Percentiles rank a stretch among this genome's conserved stretches.
phyloP scores from a whole-genome alignment of 1,140 invertebrate species.

The Amyelois transitella region DNA sequence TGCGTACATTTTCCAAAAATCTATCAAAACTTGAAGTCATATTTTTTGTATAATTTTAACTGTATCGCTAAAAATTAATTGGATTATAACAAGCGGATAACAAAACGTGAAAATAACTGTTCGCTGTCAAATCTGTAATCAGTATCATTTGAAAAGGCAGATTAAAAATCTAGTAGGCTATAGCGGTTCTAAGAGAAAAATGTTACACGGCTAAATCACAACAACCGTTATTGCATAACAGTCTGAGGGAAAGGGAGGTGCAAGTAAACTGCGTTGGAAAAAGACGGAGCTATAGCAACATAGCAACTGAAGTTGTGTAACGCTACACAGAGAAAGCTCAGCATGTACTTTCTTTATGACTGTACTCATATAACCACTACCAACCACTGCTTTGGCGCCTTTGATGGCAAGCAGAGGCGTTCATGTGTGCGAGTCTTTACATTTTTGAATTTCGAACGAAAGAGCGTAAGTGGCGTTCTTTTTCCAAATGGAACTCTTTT shows the following conservation, averaged over 20 bases:
- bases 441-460: constrained; percentile 43
- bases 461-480: constrained; percentile 51
- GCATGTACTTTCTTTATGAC: constrained; percentile 56
- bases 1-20: constrained; percentile 3
- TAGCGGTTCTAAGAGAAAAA: constrained; percentile 59
- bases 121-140: constrained; percentile 24
- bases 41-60: not conserved
- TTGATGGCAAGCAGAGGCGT: constrained; percentile 28
- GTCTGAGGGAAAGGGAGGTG: constrained; percentile 42
- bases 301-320: constrained; percentile 60
- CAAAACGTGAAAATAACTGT: not conserved
- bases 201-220: constrained; percentile 64
- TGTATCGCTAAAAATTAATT: not conserved
- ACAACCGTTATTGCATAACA: constrained; percentile 72
- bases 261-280: constrained; percentile 26
- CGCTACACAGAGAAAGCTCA: constrained; percentile 67
- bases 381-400: constrained; percentile 38
- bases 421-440: constrained; percentile 51
- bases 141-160: constrained; percentile 27
- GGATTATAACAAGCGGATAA: constrained; percentile 1
- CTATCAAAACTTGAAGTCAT: not conserved
- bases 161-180: constrained; percentile 34
- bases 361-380: constrained; percentile 40
- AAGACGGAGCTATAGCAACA: constrained; percentile 31
- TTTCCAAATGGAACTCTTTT: constrained; percentile 55